phyloP scores from a whole-genome alignment of 1,140 invertebrate genomes.

The Calephelis nemesis region DNA sequence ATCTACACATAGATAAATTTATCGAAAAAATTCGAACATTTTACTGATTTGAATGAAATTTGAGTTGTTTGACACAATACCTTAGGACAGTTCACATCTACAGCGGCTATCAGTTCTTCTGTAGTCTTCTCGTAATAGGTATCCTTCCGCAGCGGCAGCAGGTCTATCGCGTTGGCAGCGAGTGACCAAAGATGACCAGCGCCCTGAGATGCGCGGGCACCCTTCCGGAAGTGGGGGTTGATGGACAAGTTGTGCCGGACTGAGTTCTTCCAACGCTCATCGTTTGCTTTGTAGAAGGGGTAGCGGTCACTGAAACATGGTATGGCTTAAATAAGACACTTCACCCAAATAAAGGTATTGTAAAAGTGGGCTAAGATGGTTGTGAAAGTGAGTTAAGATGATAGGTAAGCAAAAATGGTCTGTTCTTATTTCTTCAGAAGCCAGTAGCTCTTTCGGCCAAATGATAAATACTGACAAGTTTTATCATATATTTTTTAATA shows the following conservation, averaged over 20 bases:
- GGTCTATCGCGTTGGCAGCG: conserved; percentile 67
- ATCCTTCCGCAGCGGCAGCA: conserved; percentile 53
- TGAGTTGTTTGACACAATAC: conserved; percentile 28
- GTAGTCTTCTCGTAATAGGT: conserved; percentile 40
- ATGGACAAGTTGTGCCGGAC: conserved; percentile 93
- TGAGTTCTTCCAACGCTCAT: conserved; percentile 95
- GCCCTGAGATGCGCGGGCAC: conserved; percentile 89
- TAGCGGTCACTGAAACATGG: conserved; percentile 85
- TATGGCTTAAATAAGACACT: too few relatives aligned
- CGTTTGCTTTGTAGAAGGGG: conserved; percentile 91
- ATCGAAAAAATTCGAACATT: too few relatives aligned
- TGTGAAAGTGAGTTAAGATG: too few relatives aligned
- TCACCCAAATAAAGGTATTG: too few relatives aligned
- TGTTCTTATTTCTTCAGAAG: too few relatives aligned
- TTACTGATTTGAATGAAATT: too few relatives aligned
- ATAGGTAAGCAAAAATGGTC: too few relatives aligned
- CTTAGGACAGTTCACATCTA: conserved; percentile 59
- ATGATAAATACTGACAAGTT: too few relatives aligned
- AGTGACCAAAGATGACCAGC: conserved; percentile 93
- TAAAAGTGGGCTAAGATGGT: too few relatives aligned
- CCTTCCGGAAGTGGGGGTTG: conserved; percentile 93
- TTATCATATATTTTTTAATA: too few relatives aligned
- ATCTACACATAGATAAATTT: too few relatives aligned
- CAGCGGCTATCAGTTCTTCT: conserved; percentile 37
- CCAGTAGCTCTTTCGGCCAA: too few relatives aligned